These are phyloP conservation scores for Chloroclysta siterata DNA, from an alignment of 2,888 invertebrate genomes.

Conservation along the genomic window DNA sequence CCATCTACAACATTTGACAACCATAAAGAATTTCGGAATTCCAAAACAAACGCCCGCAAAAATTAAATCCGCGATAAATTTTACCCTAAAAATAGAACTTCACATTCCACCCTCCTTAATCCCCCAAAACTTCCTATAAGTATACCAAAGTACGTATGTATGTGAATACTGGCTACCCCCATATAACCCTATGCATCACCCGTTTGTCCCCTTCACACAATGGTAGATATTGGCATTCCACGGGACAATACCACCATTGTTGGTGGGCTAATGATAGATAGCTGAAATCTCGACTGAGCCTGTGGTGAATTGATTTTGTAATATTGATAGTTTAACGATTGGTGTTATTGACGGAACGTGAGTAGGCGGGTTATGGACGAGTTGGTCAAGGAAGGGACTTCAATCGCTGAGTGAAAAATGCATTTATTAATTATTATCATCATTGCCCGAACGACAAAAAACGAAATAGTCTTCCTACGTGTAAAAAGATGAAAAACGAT, in stretches of 20 bases:
- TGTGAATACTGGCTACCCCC: constrained; percentile 2
- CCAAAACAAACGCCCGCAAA: constrained; percentile 21
- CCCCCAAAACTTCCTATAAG: constrained; percentile 23
- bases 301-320: constrained; percentile 59
- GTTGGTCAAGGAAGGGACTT: constrained; percentile 3
- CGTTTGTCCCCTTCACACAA: constrained; percentile 52
- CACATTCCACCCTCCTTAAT: constrained; percentile 27
- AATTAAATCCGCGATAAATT: constrained; percentile 26
- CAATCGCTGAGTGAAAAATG: too few relatives aligned
- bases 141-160: constrained; percentile 21
- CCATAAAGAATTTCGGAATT: too few relatives aligned
- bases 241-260: constrained; percentile 68
- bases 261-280: constrained; percentile 71
- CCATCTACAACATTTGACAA: too few relatives aligned
- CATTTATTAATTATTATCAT: too few relatives aligned
- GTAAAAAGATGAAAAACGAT: too few relatives aligned
- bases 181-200: constrained; percentile 25
- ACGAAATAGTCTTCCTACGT: too few relatives aligned
- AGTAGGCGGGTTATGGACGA: constrained; percentile 28
- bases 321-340: constrained; percentile 42
- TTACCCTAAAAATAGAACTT: constrained; percentile 28
- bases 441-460: too few relatives aligned
- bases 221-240: constrained; percentile 78
- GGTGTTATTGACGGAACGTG: constrained; percentile 34
- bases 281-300: constrained; percentile 64